Percentiles rank a stretch among this genome's conserved stretches.
phyloP scores from a whole-genome alignment of 2,888 invertebrate genomes.

The Ormia ochracea region DNA sequence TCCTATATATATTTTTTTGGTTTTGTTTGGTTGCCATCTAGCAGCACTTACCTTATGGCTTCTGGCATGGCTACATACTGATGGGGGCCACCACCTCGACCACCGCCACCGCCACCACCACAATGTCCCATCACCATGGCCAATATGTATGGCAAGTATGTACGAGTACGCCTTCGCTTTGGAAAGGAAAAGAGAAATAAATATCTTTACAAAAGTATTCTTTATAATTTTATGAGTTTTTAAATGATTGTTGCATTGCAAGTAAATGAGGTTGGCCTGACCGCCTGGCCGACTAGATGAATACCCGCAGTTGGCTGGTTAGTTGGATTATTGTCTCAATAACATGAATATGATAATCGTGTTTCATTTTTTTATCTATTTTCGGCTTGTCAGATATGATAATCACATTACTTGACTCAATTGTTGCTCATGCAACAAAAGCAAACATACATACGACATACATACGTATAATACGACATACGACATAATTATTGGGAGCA shows the following conservation, averaged over 20 bases:
- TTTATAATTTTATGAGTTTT: conserved; percentile 62
- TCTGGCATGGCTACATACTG: conserved; percentile 2
- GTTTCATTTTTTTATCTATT: conserved; percentile 37
- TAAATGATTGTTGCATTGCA: conserved; percentile 47
- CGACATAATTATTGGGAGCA: background rate
- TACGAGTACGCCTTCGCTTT: conserved; percentile 59
- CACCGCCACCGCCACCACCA: conserved; percentile 34
- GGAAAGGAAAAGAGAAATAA: background rate
- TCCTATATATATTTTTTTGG: too few species aligned
- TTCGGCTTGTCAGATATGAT: conserved; percentile 50
- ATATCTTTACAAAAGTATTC: conserved; percentile 23
- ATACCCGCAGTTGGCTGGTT: conserved; percentile 33
- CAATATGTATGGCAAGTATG: conserved; percentile 36
- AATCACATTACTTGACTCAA: conserved; percentile 47
- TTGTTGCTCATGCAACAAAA: conserved; percentile 32
- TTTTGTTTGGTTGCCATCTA: background rate
- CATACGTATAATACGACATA: too few species aligned
- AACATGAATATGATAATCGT: conserved; percentile 60
- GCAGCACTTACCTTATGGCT: conserved; percentile 32
- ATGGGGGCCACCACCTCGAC: conserved; percentile 48
- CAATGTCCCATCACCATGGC: background rate
- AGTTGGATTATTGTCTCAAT: conserved; percentile 48
- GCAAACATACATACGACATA: conserved; percentile 16
- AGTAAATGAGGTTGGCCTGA: conserved; percentile 43
- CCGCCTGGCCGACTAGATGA: background rate